Evolutionary conservation across 1,140 invertebrate species (phyloP), one percentile per base, ranked within the genome.

Genomic region (Heliconius hewitsoni): DNA sequence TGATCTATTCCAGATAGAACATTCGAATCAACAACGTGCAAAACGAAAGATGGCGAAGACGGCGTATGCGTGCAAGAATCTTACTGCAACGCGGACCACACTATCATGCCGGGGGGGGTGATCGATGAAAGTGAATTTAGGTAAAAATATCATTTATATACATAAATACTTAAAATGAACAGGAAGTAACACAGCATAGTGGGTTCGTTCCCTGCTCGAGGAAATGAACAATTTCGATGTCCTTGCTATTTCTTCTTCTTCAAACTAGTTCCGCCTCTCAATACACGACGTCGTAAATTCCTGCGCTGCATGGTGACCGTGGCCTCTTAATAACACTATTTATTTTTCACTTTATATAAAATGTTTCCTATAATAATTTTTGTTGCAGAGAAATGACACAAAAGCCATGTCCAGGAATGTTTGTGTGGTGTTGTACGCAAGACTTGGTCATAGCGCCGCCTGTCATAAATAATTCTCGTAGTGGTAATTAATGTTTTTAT

Each of bases 121-220:
- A 73, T 82, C 27, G 66, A 77, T 18, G 75, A 79, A 30, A 74
- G 42, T 70, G 81, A 82, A 70, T 72, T 77, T 30, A 79, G 81
- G 81, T 82, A 77, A 74, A 23, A 19, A 57, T 23, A 23, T n/a
- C 18, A n/a, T 39, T 46, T 46, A 46, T 46, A 0, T 16, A 46
- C 13, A 46, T 46, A 16, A 4, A 46, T 46, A 16, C 42, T 16
- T 46, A 11, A 13, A n/a, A 55, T n/a, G 16, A 37, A 6, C 6
- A 6, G 34, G 34, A 23, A 1, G 34, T 37, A 5, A 8, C 34
- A 37, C 34, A 37, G 34, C 34, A 6, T 37, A 37, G 34, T 37
- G 34, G 6, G 34, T 37, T 37, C 34, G 34, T 37, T 37, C 6
- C 34, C 34, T 5, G 5, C 34, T 37, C 34, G 34, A 37, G 34